Percentiles rank a stretch among this genome's conserved stretches.
Conservation (phyloP, 2,888 invertebrate species). For the Metalampra italica region DNA sequence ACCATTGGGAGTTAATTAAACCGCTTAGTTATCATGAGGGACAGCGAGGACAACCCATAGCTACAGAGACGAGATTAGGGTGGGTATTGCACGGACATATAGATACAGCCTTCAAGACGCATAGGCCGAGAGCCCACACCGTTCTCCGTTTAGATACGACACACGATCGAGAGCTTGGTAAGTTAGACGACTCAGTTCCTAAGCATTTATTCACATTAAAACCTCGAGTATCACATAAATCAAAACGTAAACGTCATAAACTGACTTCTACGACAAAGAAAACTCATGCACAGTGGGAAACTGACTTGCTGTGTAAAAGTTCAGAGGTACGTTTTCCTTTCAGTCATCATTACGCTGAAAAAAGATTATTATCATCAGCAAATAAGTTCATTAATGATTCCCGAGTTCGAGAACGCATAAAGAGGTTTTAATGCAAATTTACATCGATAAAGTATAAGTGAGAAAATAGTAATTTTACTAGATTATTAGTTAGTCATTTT, state of each 20-base stretch:
- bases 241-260: not conserved
- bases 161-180: not conserved
- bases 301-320: not conserved
- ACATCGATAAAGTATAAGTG: constrained; percentile 21
- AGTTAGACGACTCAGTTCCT: not conserved
- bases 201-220: not conserved
- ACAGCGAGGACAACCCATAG: not conserved
- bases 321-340: not conserved
- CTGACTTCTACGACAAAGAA: not conserved
- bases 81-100: not conserved
- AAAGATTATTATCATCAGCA: constrained; percentile 3
- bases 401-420: constrained; percentile 13
- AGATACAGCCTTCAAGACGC: not conserved
- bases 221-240: not conserved
- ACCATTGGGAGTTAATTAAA: not conserved
- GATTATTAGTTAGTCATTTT: not conserved
- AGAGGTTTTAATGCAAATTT: constrained; percentile 17
- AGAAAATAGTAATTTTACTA: not conserved
- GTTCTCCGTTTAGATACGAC: not conserved
- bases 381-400: constrained; percentile 14
- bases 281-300: not conserved
- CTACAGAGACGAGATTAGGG: not conserved
- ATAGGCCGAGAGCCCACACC: not conserved
- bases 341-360: not conserved
- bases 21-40: not conserved